Base-by-base conservation (phyloP, 2,797 vertebrate genomes). In the Pseudochaenichthys georgianus region DNA sequence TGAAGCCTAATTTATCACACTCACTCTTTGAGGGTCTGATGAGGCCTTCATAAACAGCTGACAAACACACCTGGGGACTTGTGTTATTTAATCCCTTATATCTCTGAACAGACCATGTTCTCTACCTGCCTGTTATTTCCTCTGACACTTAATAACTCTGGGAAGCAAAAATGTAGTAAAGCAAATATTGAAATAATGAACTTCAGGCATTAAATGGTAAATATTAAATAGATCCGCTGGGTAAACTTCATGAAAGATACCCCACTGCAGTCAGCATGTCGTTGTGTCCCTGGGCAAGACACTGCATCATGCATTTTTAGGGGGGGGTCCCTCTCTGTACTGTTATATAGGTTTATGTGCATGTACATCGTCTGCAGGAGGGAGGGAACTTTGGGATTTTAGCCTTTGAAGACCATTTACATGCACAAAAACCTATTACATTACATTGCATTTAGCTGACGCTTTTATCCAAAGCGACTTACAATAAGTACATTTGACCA, bases 1-100 rank as follows among this genome's bases (percentile, higher is more conserved):
- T 19, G n/a, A 70, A 66, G 38, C 42, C 19, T 72, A 65, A 81
- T 85, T 80, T 46, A 82, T 87, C 73, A 82, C 34, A 43, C 58
- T 73, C 11, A 79, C 15, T 79, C 31, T 42, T 42, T 59, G 21
- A 64, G 51, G 52, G 57, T 52, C 16, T 70, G 64, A 75, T 62
- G 13, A 76, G 34, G 7, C 34, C 34, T 9, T 38, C 42, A 61
- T 41, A 46, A 76, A 86, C 77, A 83, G 52, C 64, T 79, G 80
- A 64, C 62, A 68, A 68, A 67, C 41, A 64, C 48, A 54, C 19
- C 21, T 2, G 34, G 61, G 61, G 62, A 58, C 19, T 6, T 50
- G 13, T 15, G 17, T 41, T 9, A 7, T 2, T 23, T 31, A 41
- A 57, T 31, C 34, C 19, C 17, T 13, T 4, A 10, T 21, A 48